Evolutionary conservation across 1,140 invertebrate species (phyloP).

Genomic region (Caenorhabditis tropicalis): DNA sequence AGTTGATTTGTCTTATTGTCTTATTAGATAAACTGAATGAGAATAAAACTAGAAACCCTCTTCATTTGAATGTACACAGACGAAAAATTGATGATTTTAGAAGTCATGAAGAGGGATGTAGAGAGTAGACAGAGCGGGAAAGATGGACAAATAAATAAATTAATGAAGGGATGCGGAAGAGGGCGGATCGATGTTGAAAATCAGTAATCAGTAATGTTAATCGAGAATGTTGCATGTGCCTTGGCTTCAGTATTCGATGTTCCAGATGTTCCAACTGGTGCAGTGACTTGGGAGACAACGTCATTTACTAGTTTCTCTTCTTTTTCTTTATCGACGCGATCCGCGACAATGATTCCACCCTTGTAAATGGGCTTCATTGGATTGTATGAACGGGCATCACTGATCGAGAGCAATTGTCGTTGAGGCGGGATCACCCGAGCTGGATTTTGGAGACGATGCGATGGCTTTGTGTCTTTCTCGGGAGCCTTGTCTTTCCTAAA

Average conservation of each 20-base stretch:
- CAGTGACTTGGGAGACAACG: background rate
- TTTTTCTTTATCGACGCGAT: conserved; percentile 22
- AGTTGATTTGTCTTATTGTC: no score
- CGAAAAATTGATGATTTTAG: no score
- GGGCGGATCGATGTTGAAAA: no score
- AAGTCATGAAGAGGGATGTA: no score
- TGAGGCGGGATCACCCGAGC: conserved; percentile 13
- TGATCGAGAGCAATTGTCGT: conserved; percentile 1
- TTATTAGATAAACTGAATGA: no score
- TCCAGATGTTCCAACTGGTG: background rate
- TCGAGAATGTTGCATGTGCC: background rate
- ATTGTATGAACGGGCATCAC: background rate
- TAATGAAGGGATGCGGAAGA: no score
- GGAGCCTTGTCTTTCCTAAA: background rate
- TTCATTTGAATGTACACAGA: no score
- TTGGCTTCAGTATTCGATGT: background rate
- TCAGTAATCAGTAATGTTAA: background rate
- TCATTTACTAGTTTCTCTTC: conserved; percentile 21
- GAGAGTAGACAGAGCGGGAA: no score
- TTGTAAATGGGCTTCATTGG: conserved; percentile 27
- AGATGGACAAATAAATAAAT: no score
- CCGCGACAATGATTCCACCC: background rate
- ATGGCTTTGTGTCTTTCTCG: conserved; percentile 5
- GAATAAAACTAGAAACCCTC: no score
- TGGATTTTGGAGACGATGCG: background rate